Percentiles rank a stretch among this genome's conserved stretches.
Evolutionary conservation across 2,113 vertebrate genomes (phyloP).

Genomic region (Trichomycterus rosablanca): DNA sequence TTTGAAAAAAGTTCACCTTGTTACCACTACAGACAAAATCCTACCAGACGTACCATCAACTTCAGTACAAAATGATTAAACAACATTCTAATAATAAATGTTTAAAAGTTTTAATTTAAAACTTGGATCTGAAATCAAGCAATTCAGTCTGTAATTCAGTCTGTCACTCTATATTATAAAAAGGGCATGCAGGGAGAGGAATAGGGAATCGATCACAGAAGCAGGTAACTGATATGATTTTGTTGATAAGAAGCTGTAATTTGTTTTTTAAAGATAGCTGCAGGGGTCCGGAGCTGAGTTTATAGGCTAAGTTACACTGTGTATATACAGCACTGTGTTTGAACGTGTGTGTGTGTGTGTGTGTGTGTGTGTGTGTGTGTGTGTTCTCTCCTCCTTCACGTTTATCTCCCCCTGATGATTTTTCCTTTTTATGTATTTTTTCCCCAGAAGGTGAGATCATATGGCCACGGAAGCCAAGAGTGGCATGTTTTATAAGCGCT

Average conservation of each 20-base stretch:
- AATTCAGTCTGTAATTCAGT: no score
- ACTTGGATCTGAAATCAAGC: no score
- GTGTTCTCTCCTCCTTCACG: slow-evolving; percentile 86
- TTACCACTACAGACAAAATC: no score
- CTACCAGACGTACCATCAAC: no score
- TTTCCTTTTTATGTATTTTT: slow-evolving; percentile 68
- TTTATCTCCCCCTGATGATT: slow-evolving; percentile 86
- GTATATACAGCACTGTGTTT: slow-evolving; percentile 64
- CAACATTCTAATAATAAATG: no score
- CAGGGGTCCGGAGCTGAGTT: slow-evolving; percentile 76
- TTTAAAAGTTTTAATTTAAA: no score
- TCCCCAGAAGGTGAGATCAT: slow-evolving; percentile 87
- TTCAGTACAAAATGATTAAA: no score
- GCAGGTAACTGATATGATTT: slow-evolving; percentile 89
- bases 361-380: slow-evolving; percentile 68
- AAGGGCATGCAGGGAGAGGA: no score
- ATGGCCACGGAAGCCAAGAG: slow-evolving; percentile 76
- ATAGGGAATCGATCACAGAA: slow-evolving; percentile 61
- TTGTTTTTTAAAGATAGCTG: slow-evolving; percentile 88
- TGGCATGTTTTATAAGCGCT: slow-evolving; percentile 88
- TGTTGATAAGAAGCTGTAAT: slow-evolving; percentile 91
- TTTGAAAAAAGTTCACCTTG: no score
- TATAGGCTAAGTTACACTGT: slow-evolving; percentile 70
- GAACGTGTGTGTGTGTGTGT: slow-evolving; percentile 66
- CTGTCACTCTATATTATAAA: no score